phyloP scores from a whole-genome alignment of 2,888 invertebrate species.

The Leptopilina myrica region DNA sequence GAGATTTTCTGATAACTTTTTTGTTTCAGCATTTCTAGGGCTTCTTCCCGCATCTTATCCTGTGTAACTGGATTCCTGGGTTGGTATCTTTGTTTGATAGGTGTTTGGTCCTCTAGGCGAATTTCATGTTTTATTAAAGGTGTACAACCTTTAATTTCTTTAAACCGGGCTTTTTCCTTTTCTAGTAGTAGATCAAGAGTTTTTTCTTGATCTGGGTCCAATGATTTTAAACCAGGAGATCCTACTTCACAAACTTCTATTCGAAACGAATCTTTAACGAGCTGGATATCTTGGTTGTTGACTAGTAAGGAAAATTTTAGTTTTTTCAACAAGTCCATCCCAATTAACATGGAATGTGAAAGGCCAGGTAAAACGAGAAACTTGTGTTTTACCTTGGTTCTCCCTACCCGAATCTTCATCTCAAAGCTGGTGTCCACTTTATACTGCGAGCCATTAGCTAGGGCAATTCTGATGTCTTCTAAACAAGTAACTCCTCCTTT shows the following conservation, averaged over 20 bases:
- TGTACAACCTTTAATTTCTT: not conserved
- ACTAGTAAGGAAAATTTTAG: not conserved
- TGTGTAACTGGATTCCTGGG: conserved; percentile 21
- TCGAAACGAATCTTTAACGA: not conserved
- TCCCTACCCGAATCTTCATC: not conserved
- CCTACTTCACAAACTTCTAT: not conserved
- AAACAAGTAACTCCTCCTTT: not conserved
- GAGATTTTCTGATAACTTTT: conserved; percentile 36
- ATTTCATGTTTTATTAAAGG: not conserved
- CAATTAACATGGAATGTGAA: not conserved
- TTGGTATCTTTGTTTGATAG: conserved; percentile 26
- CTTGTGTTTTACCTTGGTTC: not conserved
- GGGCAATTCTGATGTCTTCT: too few relatives aligned
- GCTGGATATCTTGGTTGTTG: too few relatives aligned
- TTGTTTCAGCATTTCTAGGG: conserved; percentile 4
- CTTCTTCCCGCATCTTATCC: not conserved
- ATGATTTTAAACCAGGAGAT: not conserved
- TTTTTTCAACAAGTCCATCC: not conserved
- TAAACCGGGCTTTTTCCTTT: not conserved
- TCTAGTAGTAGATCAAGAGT: not conserved
- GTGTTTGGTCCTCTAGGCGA: not conserved
- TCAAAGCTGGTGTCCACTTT: not conserved
- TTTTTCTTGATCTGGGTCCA: not conserved
- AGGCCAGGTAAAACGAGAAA: not conserved
- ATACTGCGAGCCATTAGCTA: too few relatives aligned